Evolutionary conservation across 2,888 invertebrate genomes (phyloP), one percentile per base, ranked within the genome.

Genomic region (Agonopterix subpropinquella): DNA sequence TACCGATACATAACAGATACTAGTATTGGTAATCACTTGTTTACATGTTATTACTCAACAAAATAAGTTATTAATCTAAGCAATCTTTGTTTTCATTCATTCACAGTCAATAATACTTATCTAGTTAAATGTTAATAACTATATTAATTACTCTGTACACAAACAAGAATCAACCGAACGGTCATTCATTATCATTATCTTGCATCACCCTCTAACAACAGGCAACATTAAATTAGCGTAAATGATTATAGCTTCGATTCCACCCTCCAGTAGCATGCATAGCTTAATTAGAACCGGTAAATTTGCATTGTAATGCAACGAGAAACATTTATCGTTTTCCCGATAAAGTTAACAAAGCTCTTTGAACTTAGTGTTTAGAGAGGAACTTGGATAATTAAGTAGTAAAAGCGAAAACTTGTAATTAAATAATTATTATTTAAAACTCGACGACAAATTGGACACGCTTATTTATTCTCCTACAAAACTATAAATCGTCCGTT

Each of bases 221-320:
- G 54, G 49, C 49, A 45, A 47, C 36, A 41, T 37, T 54, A 60
- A 61, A 65, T 65, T 57, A 65, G 58, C 64, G 58, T 71, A 64
- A 65, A 64, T 64, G 61, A 67, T 66, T 63, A 64, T 53, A 57
- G 55, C 56, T 56, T 57, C 57, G 59, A 18, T 41, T 43, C 36
- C 52, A 48, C 53, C 52, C 56, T 51, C 44, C 42, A 42, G 48
- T 49, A 52, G 51, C 53, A 58, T 58, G 58, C 69, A 75, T 65
- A 63, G 71, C 73, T 79, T 77, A 76, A 80, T 80, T 79, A 80
- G 69, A 59, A 56, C 56, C 62, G 49, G 61, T 49, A 57, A 63
- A 71, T 76, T 78, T 71, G 70, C 76, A 77, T 77, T 54, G 67
- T 64, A 65, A 70, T 65, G 64, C 57, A 28, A 59, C 57, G 57